These are phyloP conservation scores for Drosophila cognata DNA, from an alignment of 2,888 invertebrate species.

Conservation along the genomic window DNA sequence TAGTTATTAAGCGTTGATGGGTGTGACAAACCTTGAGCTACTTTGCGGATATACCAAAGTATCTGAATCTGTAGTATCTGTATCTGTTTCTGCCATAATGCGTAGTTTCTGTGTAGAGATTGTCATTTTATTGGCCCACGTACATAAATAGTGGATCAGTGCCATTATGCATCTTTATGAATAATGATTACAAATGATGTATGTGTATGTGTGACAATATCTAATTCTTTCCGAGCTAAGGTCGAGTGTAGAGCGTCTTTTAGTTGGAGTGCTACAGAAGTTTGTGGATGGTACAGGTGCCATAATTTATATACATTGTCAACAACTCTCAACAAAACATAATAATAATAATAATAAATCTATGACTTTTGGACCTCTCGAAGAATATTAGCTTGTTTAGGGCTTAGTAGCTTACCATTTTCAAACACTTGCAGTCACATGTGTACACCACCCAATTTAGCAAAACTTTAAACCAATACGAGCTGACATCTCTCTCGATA, in stretches of 20 bases:
- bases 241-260: background rate
- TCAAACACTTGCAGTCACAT: background rate
- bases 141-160: slow-evolving; percentile 25
- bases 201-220: background rate
- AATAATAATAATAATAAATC: background rate
- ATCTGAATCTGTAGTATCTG: slow-evolving; percentile 14
- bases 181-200: slow-evolving; percentile 1
- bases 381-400: background rate
- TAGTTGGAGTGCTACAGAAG: background rate
- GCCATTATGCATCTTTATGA: slow-evolving; percentile 18
- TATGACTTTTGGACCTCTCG: background rate
- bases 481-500: slow-evolving; percentile 65
- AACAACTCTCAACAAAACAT: no score
- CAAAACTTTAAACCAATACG: slow-evolving; percentile 61
- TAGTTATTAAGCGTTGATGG: slow-evolving; percentile 50
- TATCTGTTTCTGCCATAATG: slow-evolving; percentile 36
- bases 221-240: background rate
- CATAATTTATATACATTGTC: background rate
- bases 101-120: slow-evolving; percentile 51
- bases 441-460: slow-evolving; percentile 27
- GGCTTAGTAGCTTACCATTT: background rate
- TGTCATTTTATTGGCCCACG: slow-evolving; percentile 22
- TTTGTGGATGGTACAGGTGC: background rate
- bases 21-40: slow-evolving; percentile 72
- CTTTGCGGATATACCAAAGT: slow-evolving; percentile 55